Percentiles rank a stretch among this genome's conserved stretches.
Conservation (phyloP, 2,888 invertebrate species). For the Pelosia muscerda region DNA sequence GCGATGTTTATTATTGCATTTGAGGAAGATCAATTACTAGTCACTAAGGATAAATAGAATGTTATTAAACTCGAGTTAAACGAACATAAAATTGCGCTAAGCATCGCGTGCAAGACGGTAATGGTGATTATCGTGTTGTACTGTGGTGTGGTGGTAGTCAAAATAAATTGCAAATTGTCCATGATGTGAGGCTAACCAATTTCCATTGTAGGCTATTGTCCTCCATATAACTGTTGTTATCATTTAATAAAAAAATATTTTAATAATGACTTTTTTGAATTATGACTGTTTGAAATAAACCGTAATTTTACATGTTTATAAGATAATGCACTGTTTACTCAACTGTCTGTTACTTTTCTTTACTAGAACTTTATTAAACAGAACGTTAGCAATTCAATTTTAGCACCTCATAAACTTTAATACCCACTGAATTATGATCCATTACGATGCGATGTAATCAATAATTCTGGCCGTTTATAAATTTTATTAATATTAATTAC, state of each 20-base stretch:
- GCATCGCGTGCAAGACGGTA: conserved; percentile 22
- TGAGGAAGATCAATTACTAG: conserved; percentile 21
- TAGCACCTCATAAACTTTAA: neutral
- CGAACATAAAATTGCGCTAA: conserved; percentile 11
- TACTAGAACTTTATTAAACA: neutral
- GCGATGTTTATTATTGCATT: neutral
- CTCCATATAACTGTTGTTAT: conserved; percentile 29
- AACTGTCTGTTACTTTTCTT: neutral
- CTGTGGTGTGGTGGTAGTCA: conserved; percentile 3
- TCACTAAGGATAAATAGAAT: conserved; percentile 19
- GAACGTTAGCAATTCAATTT: neutral
- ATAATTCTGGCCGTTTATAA: conserved; percentile 7
- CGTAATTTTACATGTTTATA: conserved; percentile 6
- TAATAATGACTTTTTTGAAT: conserved; percentile 12
- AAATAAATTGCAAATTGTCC: conserved; percentile 34
- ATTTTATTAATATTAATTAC: conserved; percentile 15
- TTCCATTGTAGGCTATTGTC: conserved; percentile 35
- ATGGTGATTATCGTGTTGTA: conserved; percentile 15
- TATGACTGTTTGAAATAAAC: conserved; percentile 1
- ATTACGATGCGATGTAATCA: conserved; percentile 6
- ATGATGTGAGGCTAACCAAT: conserved; percentile 22
- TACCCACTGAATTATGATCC: neutral
- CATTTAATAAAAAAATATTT: conserved; percentile 18
- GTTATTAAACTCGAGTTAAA: conserved; percentile 8
- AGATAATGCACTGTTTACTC: conserved; percentile 13